Base-by-base conservation (phyloP, 2,888 invertebrate species). In the Lycaena phlaeas region DNA sequence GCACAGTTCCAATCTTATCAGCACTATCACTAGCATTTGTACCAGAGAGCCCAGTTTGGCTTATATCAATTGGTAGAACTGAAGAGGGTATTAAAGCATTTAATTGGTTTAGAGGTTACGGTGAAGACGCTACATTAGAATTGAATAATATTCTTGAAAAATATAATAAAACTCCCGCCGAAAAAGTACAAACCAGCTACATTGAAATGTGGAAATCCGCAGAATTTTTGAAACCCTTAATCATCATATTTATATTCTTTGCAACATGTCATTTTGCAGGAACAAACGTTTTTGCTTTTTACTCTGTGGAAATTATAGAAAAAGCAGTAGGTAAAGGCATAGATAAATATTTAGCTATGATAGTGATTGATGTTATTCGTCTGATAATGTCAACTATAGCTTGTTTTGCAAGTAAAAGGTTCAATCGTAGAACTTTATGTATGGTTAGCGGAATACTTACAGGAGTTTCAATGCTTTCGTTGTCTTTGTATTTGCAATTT, bases 21-120 rank as follows among this genome's bases (percentile, higher is more conserved):
- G 34, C 11, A 12, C 7, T 18, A 4, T 6, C 22, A 1, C 1
- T 34, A 22, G 34, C 34, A 1, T 18, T 18, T 4, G 34, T 34
- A 4, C 34, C 34, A 1, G 34, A 34, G 12, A 34, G 34, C 17
- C 34, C 34, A 22, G 22, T 34, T 12, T 34, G 34, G 34, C 34
- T 34, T 4, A 4, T 34, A 34, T 34, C 34, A 1, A 34, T 18
- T 4, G 18, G 18, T 4, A 34, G 22, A 12, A 3, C 22, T 11
- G 34, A 34, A 2, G 18, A 17, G 5, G 34, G 34, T 4, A 9
- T 34, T 12, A 22, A 22, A 22, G 6, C 34, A 7, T 34, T 34
- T 12, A 6, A 34, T 22, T 34, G 34, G 34, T 34, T 18, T 22
- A 18, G 34, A 34, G 34, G 34, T 4, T 34, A 34, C 11, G 34